Evolutionary conservation across 2,797 vertebrate genomes (phyloP).

Genomic region (Lemur catta): DNA sequence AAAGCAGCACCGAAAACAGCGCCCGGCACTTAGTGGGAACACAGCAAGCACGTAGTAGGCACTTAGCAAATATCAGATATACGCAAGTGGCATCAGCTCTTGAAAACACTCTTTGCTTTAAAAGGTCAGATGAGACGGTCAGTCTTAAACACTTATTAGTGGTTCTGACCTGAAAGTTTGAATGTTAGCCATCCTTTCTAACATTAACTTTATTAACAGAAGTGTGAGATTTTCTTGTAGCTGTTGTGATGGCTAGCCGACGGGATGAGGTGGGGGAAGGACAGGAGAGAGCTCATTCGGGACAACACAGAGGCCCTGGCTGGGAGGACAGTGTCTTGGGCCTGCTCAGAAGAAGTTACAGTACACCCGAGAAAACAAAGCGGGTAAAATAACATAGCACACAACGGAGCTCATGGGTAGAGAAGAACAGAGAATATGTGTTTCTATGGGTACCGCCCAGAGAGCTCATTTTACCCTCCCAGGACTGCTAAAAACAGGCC

Average conservation of each 20-base stretch:
- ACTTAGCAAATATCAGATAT: neutral
- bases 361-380: neutral
- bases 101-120: neutral
- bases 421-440: fast-evolving
- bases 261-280: neutral
- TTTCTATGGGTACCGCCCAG: fast-evolving
- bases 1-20: neutral
- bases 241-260: too few species aligned
- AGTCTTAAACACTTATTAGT: neutral
- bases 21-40: neutral
- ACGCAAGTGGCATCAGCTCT: neutral
- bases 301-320: neutral
- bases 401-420: neutral
- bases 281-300: neutral
- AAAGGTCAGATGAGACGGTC: neutral
- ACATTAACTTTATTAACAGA: neutral
- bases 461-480: neutral
- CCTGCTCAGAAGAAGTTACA: neutral
- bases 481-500: fast-evolving
- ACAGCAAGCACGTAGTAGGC: neutral
- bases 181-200: neutral
- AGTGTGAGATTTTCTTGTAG: neutral
- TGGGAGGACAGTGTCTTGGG: neutral
- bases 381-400: fast-evolving
- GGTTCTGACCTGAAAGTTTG: neutral